Evolutionary conservation across 2,113 vertebrate species (phyloP).

Genomic region (Heterochromis multidens): DNA sequence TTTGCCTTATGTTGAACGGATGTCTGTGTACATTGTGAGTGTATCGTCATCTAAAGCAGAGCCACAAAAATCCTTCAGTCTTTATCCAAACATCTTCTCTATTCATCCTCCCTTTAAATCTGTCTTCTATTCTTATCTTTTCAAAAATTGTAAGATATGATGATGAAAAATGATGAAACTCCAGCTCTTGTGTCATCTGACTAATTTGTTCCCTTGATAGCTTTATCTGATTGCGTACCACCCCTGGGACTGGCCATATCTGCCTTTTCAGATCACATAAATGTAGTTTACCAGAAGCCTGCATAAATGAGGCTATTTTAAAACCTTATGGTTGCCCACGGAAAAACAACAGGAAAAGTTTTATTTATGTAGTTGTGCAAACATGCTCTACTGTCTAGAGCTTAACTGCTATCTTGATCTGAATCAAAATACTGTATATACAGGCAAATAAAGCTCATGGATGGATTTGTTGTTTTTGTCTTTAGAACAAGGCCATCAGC

Average conservation of each 20-base stretch:
- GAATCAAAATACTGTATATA: not conserved
- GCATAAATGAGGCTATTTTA: constrained; percentile 64
- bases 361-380: constrained; percentile 14
- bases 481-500: not conserved
- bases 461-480: constrained; percentile 7
- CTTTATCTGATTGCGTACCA: constrained; percentile 63
- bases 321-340: constrained; percentile 6
- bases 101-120: constrained; percentile 1
- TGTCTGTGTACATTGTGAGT: not conserved
- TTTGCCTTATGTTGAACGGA: not conserved
- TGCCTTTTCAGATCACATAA: constrained; percentile 57
- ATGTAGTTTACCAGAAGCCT: constrained; percentile 68
- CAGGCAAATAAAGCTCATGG: not conserved
- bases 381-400: not conserved
- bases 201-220: constrained; percentile 60
- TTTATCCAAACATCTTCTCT: constrained; percentile 15
- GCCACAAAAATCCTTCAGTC: not conserved
- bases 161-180: constrained; percentile 65
- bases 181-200: constrained; percentile 50
- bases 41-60: not conserved
- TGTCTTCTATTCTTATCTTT: constrained; percentile 35
- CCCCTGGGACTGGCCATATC: constrained; percentile 63
- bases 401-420: not conserved
- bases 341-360: constrained; percentile 68
- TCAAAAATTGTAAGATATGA: constrained; percentile 24